Conservation (phyloP, 2,797 vertebrate genomes). For the Dallia pectoralis region DNA sequence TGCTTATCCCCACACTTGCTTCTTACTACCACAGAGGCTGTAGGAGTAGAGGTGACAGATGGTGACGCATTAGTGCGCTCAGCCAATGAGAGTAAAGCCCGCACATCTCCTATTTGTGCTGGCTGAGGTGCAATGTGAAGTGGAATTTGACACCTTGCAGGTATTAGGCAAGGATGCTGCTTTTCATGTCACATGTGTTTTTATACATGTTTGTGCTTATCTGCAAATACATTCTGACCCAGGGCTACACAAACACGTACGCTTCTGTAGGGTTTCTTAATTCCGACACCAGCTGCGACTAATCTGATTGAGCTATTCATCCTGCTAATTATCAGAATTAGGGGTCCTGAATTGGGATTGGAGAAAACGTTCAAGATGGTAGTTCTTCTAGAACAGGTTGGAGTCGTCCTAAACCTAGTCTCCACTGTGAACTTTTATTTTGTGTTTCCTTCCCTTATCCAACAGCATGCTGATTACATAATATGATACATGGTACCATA, state of each 20-base stretch:
- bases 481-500: not conserved
- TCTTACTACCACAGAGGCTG: constrained; percentile 53
- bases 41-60: constrained; percentile 51
- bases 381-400: too few species aligned
- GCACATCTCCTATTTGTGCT: not conserved
- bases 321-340: too few species aligned
- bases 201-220: not conserved
- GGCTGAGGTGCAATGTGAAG: too few species aligned
- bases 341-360: too few species aligned
- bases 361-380: too few species aligned
- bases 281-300: too few species aligned
- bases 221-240: not conserved
- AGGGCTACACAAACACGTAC: too few species aligned
- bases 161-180: too few species aligned
- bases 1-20: constrained; percentile 63
- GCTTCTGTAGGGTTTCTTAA: too few species aligned
- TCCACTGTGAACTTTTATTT: not conserved
- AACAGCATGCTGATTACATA: not conserved
- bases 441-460: not conserved
- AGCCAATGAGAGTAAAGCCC: constrained; percentile 61
- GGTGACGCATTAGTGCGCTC: constrained; percentile 64
- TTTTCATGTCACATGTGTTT: not conserved
- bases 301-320: too few species aligned
- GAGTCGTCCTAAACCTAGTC: not conserved
- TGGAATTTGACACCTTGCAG: too few species aligned